phyloP scores from a whole-genome alignment of 1,140 invertebrate species.

The Euglossa dilemma region DNA sequence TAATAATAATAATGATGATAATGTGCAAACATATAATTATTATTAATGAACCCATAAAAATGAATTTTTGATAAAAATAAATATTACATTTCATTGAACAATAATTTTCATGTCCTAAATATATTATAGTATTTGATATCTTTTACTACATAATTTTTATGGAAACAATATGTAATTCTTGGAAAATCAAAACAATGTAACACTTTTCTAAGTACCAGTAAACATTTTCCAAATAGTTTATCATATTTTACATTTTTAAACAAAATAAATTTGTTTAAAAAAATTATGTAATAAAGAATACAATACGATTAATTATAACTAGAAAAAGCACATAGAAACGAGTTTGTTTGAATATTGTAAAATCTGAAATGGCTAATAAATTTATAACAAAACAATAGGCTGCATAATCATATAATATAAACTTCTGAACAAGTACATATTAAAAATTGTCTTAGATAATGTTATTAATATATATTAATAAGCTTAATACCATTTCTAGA shows the following conservation, averaged over 20 bases:
- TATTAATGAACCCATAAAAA: slow-evolving; percentile 6
- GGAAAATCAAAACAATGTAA: slow-evolving; percentile 18
- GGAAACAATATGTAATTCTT: slow-evolving; percentile 27
- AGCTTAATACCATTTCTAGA: slow-evolving; percentile 14
- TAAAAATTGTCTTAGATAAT: slow-evolving; percentile 41
- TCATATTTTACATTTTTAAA: neutral
- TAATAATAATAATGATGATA: slow-evolving; percentile 29
- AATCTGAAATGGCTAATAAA: slow-evolving; percentile 47
- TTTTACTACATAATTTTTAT: slow-evolving; percentile 32
- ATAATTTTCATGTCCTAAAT: slow-evolving; percentile 14
- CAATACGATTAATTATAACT: slow-evolving; percentile 2
- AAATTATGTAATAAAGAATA: slow-evolving; percentile 32
- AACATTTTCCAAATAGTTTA: neutral
- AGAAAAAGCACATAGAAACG: neutral
- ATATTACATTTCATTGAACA: slow-evolving; percentile 10
- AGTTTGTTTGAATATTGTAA: slow-evolving; percentile 36
- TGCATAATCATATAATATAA: slow-evolving; percentile 48
- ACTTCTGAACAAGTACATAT: slow-evolving; percentile 49
- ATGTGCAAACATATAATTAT: slow-evolving; percentile 31
- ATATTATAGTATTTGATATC: neutral
- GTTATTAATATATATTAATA: slow-evolving; percentile 43
- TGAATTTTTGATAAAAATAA: slow-evolving; percentile 7
- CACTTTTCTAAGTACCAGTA: neutral
- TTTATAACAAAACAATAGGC: slow-evolving; percentile 56
- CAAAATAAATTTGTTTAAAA: neutral